Evolutionary conservation across 2,797 vertebrate genomes (phyloP), one percentile per base, ranked within the genome.

Genomic region (Eidolon dupreanum): DNA sequence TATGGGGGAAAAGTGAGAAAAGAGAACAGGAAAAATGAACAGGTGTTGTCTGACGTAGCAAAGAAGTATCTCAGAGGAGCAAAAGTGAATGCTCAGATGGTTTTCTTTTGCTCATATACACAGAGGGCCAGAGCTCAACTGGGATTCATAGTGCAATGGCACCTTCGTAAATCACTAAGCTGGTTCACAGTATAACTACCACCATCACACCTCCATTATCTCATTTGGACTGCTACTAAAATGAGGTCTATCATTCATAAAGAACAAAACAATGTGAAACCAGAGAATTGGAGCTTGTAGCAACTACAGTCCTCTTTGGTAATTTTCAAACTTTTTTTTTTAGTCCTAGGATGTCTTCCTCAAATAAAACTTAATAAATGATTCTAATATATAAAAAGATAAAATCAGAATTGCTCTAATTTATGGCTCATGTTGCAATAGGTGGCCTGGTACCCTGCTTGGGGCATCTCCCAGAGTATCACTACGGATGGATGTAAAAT

Each of bases 281-380:
- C 41, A 93, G 31, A 82, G 53, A 88, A 63, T n/a, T 12, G 71
- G 65, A 77, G 8, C n/a, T 86, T 75, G 3, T 4, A 92, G 38
- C 55, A 43, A 88, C 36, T 15, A 33, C 7, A 81, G 68, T 55
- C 16, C 38, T 94, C 51, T 43, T 90, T 51, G 71, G 53, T 31
- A 26, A 43, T 57, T 79, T 73, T 93, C 26, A 68, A 93, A 94
- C 8, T 59, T 46, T 75, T 89, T 88, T 74, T 74, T 41, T 33
- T 24, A 46, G 61, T 31, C 57, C 31, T 36, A 71, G 33, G 22
- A 85, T 59, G n/a, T 17, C 57, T 75, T 90, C 63, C 75, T 95
- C 38, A 83, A 92, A 90, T 82, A 90, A 83, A 82, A 81, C 81
- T 53, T 96, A 73, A 82, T 15, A 90, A 89, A 94, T 73, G n/a